A percentile compares a stretch with the other conserved stretches of the same genome.
These are phyloP conservation scores for Eilema caniola DNA, from an alignment of 2,888 invertebrate genomes.

Conservation along the genomic window DNA sequence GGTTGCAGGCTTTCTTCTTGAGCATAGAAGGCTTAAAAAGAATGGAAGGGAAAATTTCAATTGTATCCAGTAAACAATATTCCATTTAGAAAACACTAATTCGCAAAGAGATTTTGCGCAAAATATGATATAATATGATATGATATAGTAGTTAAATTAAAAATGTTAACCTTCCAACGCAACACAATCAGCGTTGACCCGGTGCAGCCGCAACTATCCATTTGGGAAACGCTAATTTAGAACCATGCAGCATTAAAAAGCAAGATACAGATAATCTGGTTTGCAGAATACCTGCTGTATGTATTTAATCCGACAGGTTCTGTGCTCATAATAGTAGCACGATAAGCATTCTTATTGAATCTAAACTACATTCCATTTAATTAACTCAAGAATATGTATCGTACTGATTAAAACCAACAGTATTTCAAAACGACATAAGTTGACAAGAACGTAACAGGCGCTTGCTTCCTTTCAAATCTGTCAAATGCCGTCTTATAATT, in stretches of 20 bases:
- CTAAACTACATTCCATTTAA: slow-evolving; percentile 9
- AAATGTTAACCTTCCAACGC: no score
- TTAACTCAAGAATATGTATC: neutral
- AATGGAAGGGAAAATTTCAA: no score
- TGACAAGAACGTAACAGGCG: neutral
- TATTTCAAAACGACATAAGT: slow-evolving; percentile 1
- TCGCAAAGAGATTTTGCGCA: no score
- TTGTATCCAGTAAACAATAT: no score
- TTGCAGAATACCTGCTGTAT: neutral
- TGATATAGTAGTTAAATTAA: no score
- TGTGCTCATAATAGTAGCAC: neutral
- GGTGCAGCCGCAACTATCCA: no score
- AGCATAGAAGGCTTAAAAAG: no score
- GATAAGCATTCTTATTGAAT: slow-evolving; percentile 2
- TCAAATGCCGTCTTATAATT: neutral
- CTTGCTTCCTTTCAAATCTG: slow-evolving; percentile 11
- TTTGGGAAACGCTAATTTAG: neutral
- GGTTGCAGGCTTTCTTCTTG: no score
- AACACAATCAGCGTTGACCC: no score
- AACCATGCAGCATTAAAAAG: neutral
- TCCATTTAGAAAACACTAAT: no score
- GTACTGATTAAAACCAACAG: neutral
- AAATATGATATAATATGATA: no score
- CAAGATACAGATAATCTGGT: neutral
- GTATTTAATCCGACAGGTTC: neutral